phyloP scores from a whole-genome alignment of 2,888 invertebrate genomes.

The Macrophya alboannulata region DNA sequence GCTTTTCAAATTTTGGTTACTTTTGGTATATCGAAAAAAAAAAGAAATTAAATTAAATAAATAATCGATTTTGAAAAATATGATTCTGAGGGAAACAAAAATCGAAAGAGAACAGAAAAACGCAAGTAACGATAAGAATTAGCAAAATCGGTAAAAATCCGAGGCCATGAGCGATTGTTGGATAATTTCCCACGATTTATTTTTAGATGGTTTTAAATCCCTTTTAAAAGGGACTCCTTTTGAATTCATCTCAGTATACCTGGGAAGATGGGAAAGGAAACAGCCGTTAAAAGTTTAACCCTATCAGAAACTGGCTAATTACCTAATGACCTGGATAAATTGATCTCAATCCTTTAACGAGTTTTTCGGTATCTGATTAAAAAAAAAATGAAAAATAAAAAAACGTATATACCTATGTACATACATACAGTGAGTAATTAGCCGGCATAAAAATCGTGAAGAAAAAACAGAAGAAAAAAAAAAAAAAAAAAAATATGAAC shows the following conservation, averaged over 20 bases:
- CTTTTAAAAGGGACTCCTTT: background rate
- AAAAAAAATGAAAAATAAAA: too few relatives aligned
- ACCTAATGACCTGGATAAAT: constrained; percentile 39
- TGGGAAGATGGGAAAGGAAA: constrained; percentile 30
- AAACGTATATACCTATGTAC: background rate
- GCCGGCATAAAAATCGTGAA: background rate
- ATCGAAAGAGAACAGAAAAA: background rate
- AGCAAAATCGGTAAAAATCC: background rate
- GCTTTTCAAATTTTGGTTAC: too few relatives aligned
- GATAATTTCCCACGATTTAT: constrained; percentile 4
- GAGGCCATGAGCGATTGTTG: background rate
- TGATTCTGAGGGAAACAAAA: background rate
- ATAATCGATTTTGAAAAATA: too few relatives aligned
- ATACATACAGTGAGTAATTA: background rate
- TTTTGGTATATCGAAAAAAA: too few relatives aligned
- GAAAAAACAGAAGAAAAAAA: background rate
- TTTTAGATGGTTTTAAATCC: background rate
- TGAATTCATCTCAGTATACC: constrained; percentile 21
- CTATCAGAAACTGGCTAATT: constrained; percentile 2
- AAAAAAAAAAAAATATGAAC: too few relatives aligned
- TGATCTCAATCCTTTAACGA: background rate
- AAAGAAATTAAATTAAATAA: too few relatives aligned
- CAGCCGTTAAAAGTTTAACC: constrained; percentile 45
- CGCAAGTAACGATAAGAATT: background rate
- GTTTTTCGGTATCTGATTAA: background rate